A percentile compares a stretch with the other conserved stretches of the same genome.
phyloP scores from a whole-genome alignment of 2,888 invertebrate genomes.

The Ditylenchus weischeri region DNA sequence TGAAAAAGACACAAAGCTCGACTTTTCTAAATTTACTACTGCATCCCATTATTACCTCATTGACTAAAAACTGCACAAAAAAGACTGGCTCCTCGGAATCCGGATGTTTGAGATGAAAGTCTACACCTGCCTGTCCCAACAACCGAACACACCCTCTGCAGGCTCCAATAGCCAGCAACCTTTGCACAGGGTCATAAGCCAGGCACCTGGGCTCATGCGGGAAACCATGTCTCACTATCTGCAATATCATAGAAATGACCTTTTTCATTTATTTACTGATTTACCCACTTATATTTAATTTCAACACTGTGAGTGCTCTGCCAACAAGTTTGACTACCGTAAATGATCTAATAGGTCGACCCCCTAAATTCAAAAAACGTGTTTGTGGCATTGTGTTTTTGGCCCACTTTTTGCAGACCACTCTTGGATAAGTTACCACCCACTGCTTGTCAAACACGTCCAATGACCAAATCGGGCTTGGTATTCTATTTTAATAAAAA shows the following conservation, averaged over 20 bases:
- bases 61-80: constrained; percentile 87
- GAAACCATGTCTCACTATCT: constrained; percentile 87
- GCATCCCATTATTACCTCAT: constrained; percentile 68
- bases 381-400: no score
- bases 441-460: no score
- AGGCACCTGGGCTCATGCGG: constrained; percentile 93
- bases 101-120: constrained; percentile 81
- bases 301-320: no score
- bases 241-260: constrained; percentile 16
- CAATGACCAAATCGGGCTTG: no score
- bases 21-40: background rate
- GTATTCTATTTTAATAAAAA: no score
- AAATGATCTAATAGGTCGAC: no score
- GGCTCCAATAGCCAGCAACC: constrained; percentile 87
- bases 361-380: no score
- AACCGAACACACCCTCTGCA: constrained; percentile 64
- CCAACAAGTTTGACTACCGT: no score
- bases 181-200: constrained; percentile 96
- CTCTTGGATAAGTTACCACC: no score
- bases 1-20: no score
- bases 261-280: constrained; percentile 31
- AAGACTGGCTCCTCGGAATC: constrained; percentile 70
- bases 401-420: no score
- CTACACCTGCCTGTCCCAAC: constrained; percentile 93
- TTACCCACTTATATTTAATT: no score